Evolutionary conservation across 2,888 invertebrate species (phyloP).

Genomic region (Phrixothrix hirtus): DNA sequence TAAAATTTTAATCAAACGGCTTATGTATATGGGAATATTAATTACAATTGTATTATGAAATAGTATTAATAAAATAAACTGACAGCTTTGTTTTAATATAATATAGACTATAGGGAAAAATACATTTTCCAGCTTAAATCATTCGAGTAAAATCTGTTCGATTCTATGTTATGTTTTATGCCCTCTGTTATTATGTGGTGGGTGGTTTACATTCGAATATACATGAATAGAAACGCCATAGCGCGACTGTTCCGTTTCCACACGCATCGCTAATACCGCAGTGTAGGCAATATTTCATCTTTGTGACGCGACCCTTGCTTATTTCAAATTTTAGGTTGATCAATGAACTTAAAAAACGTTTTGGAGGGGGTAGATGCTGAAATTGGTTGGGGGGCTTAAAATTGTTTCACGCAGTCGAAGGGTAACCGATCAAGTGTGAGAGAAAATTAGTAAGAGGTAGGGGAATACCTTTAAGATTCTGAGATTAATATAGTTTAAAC

Average conservation of each 20-base stretch:
- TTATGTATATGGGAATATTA: too few relatives aligned
- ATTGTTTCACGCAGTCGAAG: conserved; percentile 49
- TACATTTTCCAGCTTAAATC: conserved; percentile 32
- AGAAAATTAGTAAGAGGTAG: conserved; percentile 45
- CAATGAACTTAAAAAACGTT: conserved; percentile 50
- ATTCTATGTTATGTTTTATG: conserved; percentile 36
- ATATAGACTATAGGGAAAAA: conserved; percentile 24
- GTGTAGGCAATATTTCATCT: conserved; percentile 46
- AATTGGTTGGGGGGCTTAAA: conserved; percentile 41
- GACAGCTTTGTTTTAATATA: conserved; percentile 32
- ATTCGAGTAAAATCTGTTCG: conserved; percentile 38
- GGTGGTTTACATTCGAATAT: conserved; percentile 44
- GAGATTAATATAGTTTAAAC: conserved; percentile 61
- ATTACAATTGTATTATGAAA: too few relatives aligned
- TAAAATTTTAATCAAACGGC: too few relatives aligned
- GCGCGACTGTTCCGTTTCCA: conserved; percentile 39
- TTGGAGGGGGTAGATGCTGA: conserved; percentile 34
- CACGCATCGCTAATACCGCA: conserved; percentile 44
- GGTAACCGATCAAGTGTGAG: conserved; percentile 45
- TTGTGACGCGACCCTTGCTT: conserved; percentile 43
- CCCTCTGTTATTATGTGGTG: conserved; percentile 42
- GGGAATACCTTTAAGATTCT: conserved; percentile 57
- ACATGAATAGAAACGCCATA: conserved; percentile 42
- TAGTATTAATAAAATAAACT: conserved; percentile 6
- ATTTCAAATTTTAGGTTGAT: conserved; percentile 49